Base-by-base conservation (phyloP, 2,888 invertebrate species). In the Eucera pruinosa region DNA sequence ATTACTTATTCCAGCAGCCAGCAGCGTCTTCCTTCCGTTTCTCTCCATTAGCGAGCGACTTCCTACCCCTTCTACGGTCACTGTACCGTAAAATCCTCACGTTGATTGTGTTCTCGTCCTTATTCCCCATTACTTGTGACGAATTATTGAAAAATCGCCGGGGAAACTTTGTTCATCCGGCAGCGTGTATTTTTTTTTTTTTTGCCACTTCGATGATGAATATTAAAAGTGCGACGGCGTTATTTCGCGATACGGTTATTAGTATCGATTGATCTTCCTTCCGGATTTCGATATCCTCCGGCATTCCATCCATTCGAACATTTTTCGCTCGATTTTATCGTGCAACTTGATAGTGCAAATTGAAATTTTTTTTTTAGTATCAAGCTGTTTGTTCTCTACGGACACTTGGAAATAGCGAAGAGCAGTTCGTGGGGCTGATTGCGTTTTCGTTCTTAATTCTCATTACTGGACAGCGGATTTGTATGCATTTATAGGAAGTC, bases 1-100 rank as follows among this genome's bases (percentile, higher is more conserved):
- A 83, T 83, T 85, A 85, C 83, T 84, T 84, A 83, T 81, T 25
- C 68, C 71, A 45, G 54, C 23, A 30, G 43, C 52, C 48, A 2
- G 48, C 25, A 4, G 20, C 30, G 15, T 39, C 62, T 61, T 71
- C 20, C 58, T 52, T 75, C 39, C 67, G 58, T 76, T 79, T 62
- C 71, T 80, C 76, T 75, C 82, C 78, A 82, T 83, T 82, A 83
- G 64, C 50, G 72, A 68, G 50, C 64, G 60, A 65, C 77, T 71
- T 65, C 4, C 18, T 41, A 25, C 30, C 66, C 45, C 69, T 64
- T 78, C 76, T 54, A 58, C 69, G 25, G 45, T 20, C 39, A 25
- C 15, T n/a, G 48, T 67, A 65, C 68, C 64, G 54, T 72, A 20
- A 76, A 72, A 76, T 76, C 67, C 47, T 45, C n/a, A 27, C 50